Evolutionary conservation across 2,113 vertebrate genomes (phyloP), one percentile per base, ranked within the genome.

Genomic region (Bambusicola thoracicus): DNA sequence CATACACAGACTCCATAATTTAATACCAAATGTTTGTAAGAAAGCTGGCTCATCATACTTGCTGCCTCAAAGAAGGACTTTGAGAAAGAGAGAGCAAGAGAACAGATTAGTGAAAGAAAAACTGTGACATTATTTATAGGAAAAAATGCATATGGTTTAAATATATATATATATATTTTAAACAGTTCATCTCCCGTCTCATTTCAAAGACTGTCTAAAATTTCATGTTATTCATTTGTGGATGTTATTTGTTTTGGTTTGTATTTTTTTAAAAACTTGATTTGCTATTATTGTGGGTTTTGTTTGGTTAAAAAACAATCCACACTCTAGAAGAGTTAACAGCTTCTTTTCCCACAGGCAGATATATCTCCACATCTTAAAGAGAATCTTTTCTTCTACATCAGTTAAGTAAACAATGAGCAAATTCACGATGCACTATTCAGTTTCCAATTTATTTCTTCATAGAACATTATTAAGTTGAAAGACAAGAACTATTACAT

Each of bases 41-140:
- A 99, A 76, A 99, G 98, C 93, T 99, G 99, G 95, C 99, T 99
- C 99, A 99, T 99, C 99, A 99, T 99, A 94, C 99, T 99, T 94
- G 99, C 99, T 59, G 99, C 99, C 97, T 99, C 99, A 97, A 99
- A 99, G 96, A 99, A 99, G 5, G 99, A 99, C 99, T 99, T 69
- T n/a, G 91, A 93, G 17, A 29, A 75, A 80, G 20, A 89, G 85
- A 92, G 59, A 78, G 30, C 68, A 20, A 85, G 16, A 84, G 59
- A 91, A 95, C 41, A 84, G 25, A 5, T 6, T 8, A 82, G 36
- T 46, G 32, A 90, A 85, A 76, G 70, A 6, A 72, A 74, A 55
- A 3, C 1, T 6, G 8, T 6, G 8, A 43, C 76, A 78, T 46
- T 49, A 36, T 70, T 58, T 86, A 27, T 20, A 53, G 51, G 30